Evolutionary conservation across 2,113 vertebrate genomes (phyloP).

Genomic region (Lepisosteus osseus): DNA sequence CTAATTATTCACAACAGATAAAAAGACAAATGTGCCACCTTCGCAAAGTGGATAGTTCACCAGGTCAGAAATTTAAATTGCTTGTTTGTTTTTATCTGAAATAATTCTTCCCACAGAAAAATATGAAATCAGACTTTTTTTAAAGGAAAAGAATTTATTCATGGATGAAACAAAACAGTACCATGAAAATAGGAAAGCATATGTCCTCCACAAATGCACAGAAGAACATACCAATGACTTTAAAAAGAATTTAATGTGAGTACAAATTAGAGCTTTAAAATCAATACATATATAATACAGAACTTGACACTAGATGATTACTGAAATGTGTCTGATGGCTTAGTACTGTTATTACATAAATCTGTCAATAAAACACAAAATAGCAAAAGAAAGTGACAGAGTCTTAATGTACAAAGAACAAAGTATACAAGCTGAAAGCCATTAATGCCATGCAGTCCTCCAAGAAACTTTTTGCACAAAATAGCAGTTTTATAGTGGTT

Average conservation of each 20-base stretch:
- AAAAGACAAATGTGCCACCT: no score
- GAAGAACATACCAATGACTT: constrained; percentile 60
- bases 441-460: constrained; percentile 63
- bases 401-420: constrained; percentile 49
- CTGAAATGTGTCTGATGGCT: constrained; percentile 39
- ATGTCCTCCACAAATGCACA: constrained; percentile 48
- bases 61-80: no score
- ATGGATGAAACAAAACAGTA: constrained; percentile 77
- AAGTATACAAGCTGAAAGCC: constrained; percentile 55
- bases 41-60: no score
- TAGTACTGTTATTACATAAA: constrained; percentile 46
- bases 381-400: constrained; percentile 42
- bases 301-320: constrained; percentile 38
- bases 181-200: constrained; percentile 58
- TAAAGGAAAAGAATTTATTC: constrained; percentile 76
- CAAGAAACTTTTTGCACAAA: constrained; percentile 19
- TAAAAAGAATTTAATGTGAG: constrained; percentile 63
- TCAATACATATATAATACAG: constrained; percentile 52
- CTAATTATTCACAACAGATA: no score
- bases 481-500: constrained; percentile 23
- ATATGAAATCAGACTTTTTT: constrained; percentile 30
- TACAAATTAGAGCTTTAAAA: constrained; percentile 66
- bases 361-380: constrained; percentile 41
- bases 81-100: neutral
- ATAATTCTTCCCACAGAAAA: neutral